Evolutionary conservation across 2,113 vertebrate genomes (phyloP).

Genomic region (Xyliphius kryptos): DNA sequence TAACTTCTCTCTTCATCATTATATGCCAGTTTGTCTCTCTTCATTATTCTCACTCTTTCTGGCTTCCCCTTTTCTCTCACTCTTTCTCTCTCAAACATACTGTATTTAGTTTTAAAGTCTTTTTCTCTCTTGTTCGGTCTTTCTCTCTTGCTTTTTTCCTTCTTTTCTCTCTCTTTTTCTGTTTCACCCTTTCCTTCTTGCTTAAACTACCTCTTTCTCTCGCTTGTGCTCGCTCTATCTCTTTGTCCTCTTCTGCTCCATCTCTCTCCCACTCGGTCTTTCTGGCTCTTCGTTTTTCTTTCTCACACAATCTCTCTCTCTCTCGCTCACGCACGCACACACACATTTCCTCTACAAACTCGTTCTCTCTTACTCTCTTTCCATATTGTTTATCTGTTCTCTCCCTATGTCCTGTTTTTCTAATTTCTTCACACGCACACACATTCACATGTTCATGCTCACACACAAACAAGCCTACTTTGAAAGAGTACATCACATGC

Average conservation of each 20-base stretch:
- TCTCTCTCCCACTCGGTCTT: neutral
- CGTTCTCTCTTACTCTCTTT: constrained; percentile 23
- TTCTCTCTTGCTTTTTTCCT: neutral
- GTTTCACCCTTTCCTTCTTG: too few relatives aligned
- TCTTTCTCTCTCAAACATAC: neutral
- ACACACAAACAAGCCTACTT: constrained; percentile 29
- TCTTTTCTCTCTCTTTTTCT: neutral
- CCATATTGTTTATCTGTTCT: constrained; percentile 24
- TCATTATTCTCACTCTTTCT: neutral
- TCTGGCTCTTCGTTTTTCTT: too few relatives aligned
- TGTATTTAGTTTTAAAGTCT: neutral
- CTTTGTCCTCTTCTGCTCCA: neutral
- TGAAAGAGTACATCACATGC: constrained; percentile 21
- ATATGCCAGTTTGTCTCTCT: neutral
- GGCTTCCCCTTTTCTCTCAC: neutral
- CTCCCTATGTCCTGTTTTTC: constrained; percentile 19
- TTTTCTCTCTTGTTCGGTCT: neutral
- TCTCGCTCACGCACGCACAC: neutral
- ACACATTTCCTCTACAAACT: constrained; percentile 13
- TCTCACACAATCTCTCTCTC: neutral
- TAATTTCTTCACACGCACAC: constrained; percentile 5
- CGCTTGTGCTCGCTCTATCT: neutral
- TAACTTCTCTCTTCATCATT: too few relatives aligned
- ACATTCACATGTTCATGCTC: constrained; percentile 15
- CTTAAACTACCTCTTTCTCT: too few relatives aligned